phyloP scores from a whole-genome alignment of 2,113 vertebrate genomes.

The Okapia johnstoni region DNA sequence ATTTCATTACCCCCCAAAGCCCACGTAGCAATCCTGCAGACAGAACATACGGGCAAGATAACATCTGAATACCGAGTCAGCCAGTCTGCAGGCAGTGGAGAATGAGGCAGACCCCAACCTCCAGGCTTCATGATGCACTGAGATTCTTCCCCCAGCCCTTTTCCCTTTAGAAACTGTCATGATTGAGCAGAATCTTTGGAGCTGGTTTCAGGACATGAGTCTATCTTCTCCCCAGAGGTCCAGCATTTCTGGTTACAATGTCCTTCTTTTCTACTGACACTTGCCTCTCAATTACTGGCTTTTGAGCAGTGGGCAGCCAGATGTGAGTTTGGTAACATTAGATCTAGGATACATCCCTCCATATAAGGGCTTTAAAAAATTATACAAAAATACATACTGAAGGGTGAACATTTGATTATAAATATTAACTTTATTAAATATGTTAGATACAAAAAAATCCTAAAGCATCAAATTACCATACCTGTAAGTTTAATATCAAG shows the following conservation, averaged over 20 bases:
- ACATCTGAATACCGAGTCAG: not conserved
- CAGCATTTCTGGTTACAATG: not conserved
- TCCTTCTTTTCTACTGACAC: not conserved
- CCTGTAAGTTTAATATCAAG: not conserved
- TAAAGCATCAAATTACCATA: not conserved
- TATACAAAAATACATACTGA: not conserved
- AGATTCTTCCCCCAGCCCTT: not conserved
- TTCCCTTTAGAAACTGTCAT: not conserved
- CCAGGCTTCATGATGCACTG: not conserved
- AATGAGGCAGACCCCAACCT: not conserved
- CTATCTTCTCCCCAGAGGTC: not conserved
- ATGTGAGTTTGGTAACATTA: not conserved
- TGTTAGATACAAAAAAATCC: not conserved
- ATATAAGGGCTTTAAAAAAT: not conserved
- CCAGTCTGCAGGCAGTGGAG: not conserved
- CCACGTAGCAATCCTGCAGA: not conserved
- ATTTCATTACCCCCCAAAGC: not conserved
- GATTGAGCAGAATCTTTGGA: not conserved
- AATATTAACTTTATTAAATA: not conserved
- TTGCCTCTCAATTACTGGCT: not conserved
- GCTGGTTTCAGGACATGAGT: not conserved
- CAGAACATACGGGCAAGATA: not conserved
- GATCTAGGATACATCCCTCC: not conserved
- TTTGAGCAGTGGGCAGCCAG: not conserved
- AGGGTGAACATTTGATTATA: not conserved